Base-by-base conservation (phyloP, 2,888 invertebrate genomes). In the Nezara viridula region DNA sequence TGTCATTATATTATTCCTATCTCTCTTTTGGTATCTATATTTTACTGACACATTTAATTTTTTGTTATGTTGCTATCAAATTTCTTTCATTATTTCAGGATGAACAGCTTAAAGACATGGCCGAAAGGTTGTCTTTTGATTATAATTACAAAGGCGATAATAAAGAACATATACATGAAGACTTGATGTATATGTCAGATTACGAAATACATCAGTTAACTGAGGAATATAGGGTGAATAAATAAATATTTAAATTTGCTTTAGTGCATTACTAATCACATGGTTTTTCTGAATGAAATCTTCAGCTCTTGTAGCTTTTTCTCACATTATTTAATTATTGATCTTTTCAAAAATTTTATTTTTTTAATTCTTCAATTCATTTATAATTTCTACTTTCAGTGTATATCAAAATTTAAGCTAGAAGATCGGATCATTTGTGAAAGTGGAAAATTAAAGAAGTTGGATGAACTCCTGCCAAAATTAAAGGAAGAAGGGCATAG, bases 141-240 rank as follows among this genome's bases (percentile, higher is more conserved):
- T 94, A 95, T 0, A 93, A 93, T 0, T 96, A 96, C 92, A 97
- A 97, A 92, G 96, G 97, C 92, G 96, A 95, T 77, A 96, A 96
- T 92, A 94, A 95, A 81, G 94, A 96, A 89, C 96, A 97, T 92
- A 96, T 98, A 55, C 95, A 96, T 90, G 98, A 99, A 92, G 98
- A 99, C 92, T 94, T 99, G 92, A 94, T 95, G 73, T 96, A 96
- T 92, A 95, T 97, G 95, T 98, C 98, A 0, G 99, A 99, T 94
- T 98, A 97, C 93, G 97, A 98, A 93, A 96, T 99, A 91, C 96
- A 97, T 92, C 95, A 96, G 91, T 93, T 98, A 86, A 96, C 97
- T 44, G 93, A 94, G 91, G 94, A 94, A 89, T 95, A 96, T 92
- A 93, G 93, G 92, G 96, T 95, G 92, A 93, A 37, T 73, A 32